Base-by-base conservation (phyloP, 2,888 invertebrate genomes). In the Arenicola marina region DNA sequence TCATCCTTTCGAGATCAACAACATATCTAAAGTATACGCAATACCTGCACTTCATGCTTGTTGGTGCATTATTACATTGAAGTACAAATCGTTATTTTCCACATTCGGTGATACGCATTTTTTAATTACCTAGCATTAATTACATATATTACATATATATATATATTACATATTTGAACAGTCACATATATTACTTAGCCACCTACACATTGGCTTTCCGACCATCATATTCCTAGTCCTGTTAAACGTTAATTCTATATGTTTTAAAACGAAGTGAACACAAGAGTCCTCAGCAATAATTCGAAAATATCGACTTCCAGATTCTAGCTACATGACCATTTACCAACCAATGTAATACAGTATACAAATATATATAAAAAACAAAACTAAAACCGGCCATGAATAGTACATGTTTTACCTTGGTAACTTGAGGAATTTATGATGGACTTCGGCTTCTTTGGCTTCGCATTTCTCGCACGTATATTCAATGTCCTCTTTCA, bases 401-500 rank as follows among this genome's bases (percentile, higher is more conserved):
- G 38, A 11, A 38, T n/a, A 38, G 7, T 7, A 38, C n/a, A 21
- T 7, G 11, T 28, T n/a, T 38, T 4, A 57, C 57, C 57, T 57
- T 11, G 57, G 57, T 18, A 46, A 15, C 24, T 28, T 57, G 11
- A 11, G 28, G 46, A 57, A 57, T 18, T 46, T 15, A 29, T 57
- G 57, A 4, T 7, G 28, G 28, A 57, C 57, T 11, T 18, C n/a
- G 45, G 34, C 57, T 31, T 46, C 7, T 26, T 57, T 57, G 11
- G 7, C 33, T 15, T 24, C 29, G 29, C 57, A 57, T 24, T 26
- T 26, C 31, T 57, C 57, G 28, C 57, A 57, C 24, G 45, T 57
- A 31, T 57, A 57, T 7, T 57, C 57, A 28, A 57, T 7, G 18
- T 57, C 7, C 24, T 57, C 57, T 4, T n/a, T 4, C 11, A 33